Evolutionary conservation across 1,140 invertebrate genomes (phyloP), one percentile per base, ranked within the genome.

Genomic region (Bombus consobrinus): DNA sequence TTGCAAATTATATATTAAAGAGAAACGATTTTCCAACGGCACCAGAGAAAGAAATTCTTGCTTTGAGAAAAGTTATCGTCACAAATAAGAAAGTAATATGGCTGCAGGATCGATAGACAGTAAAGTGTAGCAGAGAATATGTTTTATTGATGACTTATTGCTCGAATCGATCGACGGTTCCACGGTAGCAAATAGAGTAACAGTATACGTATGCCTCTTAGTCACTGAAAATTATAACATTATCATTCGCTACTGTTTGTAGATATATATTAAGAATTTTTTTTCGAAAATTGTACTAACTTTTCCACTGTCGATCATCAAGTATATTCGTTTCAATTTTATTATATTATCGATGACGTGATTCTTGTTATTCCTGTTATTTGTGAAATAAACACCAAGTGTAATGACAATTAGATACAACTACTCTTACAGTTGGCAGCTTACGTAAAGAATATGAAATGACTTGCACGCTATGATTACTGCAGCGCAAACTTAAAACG

Each of bases 81-180:
- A 3, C 47, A 64, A 37, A 59, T 72, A 81, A 64, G 79, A 85
- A 88, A 88, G 41, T 77, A 69, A 75, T 57, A 66, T 59, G 62
- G 15, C 69, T 79, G 75, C 53, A 83, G n/a, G 47, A 62, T 81
- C 68, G 59, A 77, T 78, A 73, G 64, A 81, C 83, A 34, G 76
- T 66, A 84, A 83, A 72, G 57, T 37, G 77, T 88, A 85, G 62
- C 66, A 66, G 41, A 39, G 47, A 81, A 32, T 85, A 75, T 89
- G 62, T 88, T 85, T 89, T 89, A 89, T 89, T 89, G 88, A 89
- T 88, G 78, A 74, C 69, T 81, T 89, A 89, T 89, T 88, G 87
- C 82, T 85, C n/a, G 76, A 78, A 89, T 89, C 87, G 82, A 88
- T 80, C 82, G 68, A 68, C 66, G 57, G 64, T 85, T 81, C 68